Evolutionary conservation across 2,113 vertebrate species (phyloP), one percentile per base, ranked within the genome.

Genomic region (Echinops telfairi): DNA sequence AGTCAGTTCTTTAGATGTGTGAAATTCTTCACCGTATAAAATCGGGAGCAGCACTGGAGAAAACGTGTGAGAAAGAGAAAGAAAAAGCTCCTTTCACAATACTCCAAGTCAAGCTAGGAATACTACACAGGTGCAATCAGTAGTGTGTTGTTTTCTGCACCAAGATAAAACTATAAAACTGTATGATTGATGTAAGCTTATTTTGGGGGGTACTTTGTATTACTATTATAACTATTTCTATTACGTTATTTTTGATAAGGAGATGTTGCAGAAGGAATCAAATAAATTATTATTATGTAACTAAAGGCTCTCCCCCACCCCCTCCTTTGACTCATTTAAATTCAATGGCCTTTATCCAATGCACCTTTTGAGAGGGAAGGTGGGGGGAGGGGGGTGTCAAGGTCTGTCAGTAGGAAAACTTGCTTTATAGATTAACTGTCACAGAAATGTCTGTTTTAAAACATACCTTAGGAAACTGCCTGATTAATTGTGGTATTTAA

Each of bases 1-100:
- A 76, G 58, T 29, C 75, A 62, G 19, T 76, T 82, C 16, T 92
- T 94, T 36, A 76, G 68, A 85, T 33, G 53, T 91, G 62, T 83
- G 70, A 94, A 94, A 66, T n/a, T 93, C 84, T 92, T 84, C 71
- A 89, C 25, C n/a, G 47, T 79, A 84, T 68, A 88, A 84, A 92
- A 95, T 6, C 11, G 15, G 86, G 64, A 90, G 58, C 80, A 33
- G 16, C 47, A 4, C 60, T 58, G 9, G 33, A 91, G 19, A 38
- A 81, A 86, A 85, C 57, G 8, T 47, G 70, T 88, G 19, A 92
- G 71, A 75, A 10, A 20, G 53, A 53, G 9, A 58, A 80, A 62
- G 64, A 66, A 70, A 20, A 0, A 31, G 27, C 1, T 78, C 40
- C 5, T 40, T 91, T 95, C 68, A 11, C 66, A 53, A 20, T 78